Percentiles rank a stretch among this genome's conserved stretches.
phyloP scores from a whole-genome alignment of 2,888 invertebrate species.

The Cancer borealis region DNA sequence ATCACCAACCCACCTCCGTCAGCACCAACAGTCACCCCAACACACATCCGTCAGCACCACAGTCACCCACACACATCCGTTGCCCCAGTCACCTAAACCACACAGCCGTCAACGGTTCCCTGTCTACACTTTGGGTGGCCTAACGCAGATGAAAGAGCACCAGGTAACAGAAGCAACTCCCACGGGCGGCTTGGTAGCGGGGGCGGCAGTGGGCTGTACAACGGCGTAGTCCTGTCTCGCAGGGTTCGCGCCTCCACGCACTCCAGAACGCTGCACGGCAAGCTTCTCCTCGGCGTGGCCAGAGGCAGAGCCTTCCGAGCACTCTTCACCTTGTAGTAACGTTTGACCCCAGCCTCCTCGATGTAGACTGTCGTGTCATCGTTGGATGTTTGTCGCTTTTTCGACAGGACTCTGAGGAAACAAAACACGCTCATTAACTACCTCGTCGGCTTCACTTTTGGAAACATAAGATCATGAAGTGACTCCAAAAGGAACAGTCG shows the following conservation, averaged over 20 bases:
- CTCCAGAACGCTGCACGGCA: constrained; percentile 88
- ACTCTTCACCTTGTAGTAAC: constrained; percentile 82
- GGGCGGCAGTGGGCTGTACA: constrained; percentile 78
- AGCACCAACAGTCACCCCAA: no score
- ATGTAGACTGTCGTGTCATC: constrained; percentile 63
- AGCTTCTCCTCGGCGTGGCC: constrained; percentile 89
- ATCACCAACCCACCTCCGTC: no score
- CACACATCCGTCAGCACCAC: not conserved
- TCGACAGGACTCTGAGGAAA: constrained; percentile 73
- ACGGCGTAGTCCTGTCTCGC: constrained; percentile 73
- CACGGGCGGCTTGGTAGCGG: constrained; percentile 78
- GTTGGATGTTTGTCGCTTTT: constrained; percentile 63
- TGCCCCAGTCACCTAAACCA: not conserved
- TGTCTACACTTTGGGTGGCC: constrained; percentile 76
- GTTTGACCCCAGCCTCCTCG: constrained; percentile 75
- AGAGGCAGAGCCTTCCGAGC: constrained; percentile 94
- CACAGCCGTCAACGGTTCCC: not conserved
- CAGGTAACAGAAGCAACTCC: constrained; percentile 78
- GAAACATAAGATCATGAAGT: not conserved
- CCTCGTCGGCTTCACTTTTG: not conserved
- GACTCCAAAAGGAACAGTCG: not conserved
- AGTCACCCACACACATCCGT: not conserved
- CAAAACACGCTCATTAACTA: not conserved
- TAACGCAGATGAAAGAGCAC: constrained; percentile 78
- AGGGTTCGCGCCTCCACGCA: constrained; percentile 86